Evolutionary conservation across 2,113 vertebrate genomes (phyloP).

Genomic region (Bufo bufo): DNA sequence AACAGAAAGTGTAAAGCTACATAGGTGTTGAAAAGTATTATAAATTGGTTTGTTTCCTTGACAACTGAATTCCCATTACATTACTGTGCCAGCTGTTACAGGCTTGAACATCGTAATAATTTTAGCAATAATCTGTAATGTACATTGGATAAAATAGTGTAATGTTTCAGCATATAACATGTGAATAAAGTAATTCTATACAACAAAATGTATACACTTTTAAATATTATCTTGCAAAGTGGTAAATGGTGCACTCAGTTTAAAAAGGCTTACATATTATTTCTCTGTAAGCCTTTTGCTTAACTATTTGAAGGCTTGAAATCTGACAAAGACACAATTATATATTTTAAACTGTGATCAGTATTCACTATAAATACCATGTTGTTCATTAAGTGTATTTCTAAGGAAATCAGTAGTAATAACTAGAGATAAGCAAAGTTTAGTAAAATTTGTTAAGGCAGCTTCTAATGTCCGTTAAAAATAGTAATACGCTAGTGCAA

Average conservation of each 20-base stretch:
- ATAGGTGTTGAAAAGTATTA: conserved; percentile 51
- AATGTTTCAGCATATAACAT: not conserved
- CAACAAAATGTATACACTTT: conserved; percentile 21
- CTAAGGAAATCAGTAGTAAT: too few relatives aligned
- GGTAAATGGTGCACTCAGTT: not conserved
- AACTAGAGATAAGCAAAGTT: too few relatives aligned
- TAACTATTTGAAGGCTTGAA: not conserved
- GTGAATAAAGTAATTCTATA: not conserved
- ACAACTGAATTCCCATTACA: conserved; percentile 51
- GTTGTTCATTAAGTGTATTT: too few relatives aligned
- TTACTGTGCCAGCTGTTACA: conserved; percentile 43
- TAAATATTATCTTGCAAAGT: conserved; percentile 13
- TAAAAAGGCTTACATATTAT: not conserved
- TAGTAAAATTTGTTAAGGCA: too few relatives aligned
- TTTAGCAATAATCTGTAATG: conserved; percentile 51
- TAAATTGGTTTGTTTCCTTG: conserved; percentile 55
- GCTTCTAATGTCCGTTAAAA: too few relatives aligned
- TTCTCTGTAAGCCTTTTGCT: not conserved
- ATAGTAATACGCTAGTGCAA: too few relatives aligned
- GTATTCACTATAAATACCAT: too few relatives aligned
- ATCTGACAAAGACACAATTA: not conserved
- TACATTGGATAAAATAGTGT: conserved; percentile 18
- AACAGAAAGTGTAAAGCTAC: conserved; percentile 51
- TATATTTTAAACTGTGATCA: not conserved
- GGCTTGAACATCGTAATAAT: conserved; percentile 49